A percentile compares a stretch with the other conserved stretches of the same genome.
Conservation (phyloP, 2,113 vertebrate genomes). For the Chloropsis cyanopogon region DNA sequence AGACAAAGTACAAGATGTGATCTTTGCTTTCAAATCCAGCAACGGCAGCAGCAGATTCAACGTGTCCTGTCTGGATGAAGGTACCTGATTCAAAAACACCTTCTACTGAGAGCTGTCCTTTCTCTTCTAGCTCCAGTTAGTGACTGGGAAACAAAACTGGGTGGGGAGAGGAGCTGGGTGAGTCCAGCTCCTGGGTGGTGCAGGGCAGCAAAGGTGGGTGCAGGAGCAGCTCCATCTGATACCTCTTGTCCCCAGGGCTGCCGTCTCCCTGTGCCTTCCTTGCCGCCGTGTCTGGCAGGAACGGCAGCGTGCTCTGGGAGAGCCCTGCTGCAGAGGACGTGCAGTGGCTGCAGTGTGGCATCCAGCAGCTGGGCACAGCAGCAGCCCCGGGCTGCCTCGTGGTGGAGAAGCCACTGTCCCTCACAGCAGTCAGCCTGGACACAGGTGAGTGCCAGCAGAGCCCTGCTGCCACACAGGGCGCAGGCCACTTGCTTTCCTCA, state of each 20-base stretch:
- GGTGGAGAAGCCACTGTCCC: constrained; percentile 17
- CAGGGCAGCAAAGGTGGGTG: not conserved
- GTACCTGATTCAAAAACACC: constrained; percentile 58
- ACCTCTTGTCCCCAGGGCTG: constrained; percentile 71
- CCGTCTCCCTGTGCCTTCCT: constrained; percentile 79
- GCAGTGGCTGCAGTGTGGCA: constrained; percentile 78
- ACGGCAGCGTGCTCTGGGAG: constrained; percentile 82
- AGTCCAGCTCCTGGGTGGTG: not conserved
- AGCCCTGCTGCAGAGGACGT: constrained; percentile 72
- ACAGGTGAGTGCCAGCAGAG: constrained; percentile 71
- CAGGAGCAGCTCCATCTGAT: not conserved
- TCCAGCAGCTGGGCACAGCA: not conserved
- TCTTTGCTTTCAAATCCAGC: constrained; percentile 79
- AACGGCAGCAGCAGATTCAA: constrained; percentile 57
- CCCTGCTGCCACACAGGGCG: not conserved
- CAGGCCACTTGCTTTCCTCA: not conserved
- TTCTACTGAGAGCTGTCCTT: not conserved
- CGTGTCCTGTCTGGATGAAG: constrained; percentile 75
- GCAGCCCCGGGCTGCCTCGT: constrained; percentile 74
- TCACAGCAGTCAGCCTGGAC: constrained; percentile 67
- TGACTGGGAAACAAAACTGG: not conserved
- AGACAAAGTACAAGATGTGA: constrained; percentile 86
- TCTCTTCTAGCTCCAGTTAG: not conserved
- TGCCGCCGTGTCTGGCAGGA: constrained; percentile 81
- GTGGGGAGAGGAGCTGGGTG: not conserved